Conservation (phyloP, 2,888 invertebrate genomes). For the Aphrophora alni region DNA sequence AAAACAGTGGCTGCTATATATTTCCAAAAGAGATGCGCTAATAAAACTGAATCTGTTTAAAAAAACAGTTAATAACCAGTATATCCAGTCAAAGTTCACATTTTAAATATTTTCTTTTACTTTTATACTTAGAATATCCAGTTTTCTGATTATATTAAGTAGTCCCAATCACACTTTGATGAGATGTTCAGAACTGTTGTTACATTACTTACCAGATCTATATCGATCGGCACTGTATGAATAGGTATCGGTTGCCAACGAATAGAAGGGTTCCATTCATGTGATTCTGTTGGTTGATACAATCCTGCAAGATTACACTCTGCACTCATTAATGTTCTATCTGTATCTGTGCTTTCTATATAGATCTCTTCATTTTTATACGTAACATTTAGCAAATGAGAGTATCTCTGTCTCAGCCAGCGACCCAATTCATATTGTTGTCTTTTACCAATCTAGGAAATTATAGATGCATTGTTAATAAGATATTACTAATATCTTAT, state of each 20-base stretch:
- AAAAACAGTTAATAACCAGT: no score
- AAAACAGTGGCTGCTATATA: no score
- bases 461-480: background rate
- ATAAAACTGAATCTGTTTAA: no score
- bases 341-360: constrained; percentile 74
- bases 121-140: no score
- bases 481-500: no score
- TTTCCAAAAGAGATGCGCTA: no score
- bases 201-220: constrained; percentile 66
- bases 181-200: no score
- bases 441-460: constrained; percentile 65
- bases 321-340: constrained; percentile 77
- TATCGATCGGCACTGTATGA: constrained; percentile 67
- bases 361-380: constrained; percentile 67
- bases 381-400: constrained; percentile 63
- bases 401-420: constrained; percentile 69
- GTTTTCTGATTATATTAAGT: no score
- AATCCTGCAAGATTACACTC: constrained; percentile 73
- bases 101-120: no score
- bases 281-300: constrained; percentile 65
- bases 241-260: constrained; percentile 83
- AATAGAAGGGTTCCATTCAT: constrained; percentile 65
- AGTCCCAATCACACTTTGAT: no score
- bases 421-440: constrained; percentile 69
- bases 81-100: no score